A percentile compares a stretch with the other conserved stretches of the same genome.
phyloP scores from a whole-genome alignment of 2,888 invertebrate genomes.

The Caenorhabditis sinica region DNA sequence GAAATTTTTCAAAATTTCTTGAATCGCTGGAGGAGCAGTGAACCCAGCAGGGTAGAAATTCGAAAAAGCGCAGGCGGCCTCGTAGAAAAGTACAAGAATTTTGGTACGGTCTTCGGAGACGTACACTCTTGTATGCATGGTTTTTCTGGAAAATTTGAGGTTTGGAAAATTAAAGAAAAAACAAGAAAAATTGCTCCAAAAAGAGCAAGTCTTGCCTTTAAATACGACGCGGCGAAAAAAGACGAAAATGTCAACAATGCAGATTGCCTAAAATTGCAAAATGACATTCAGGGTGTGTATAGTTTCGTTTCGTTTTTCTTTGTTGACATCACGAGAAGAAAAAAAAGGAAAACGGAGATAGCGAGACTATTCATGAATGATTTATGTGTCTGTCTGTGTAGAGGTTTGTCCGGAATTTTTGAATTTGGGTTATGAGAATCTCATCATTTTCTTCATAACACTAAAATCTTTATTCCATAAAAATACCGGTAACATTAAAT shows the following conservation, averaged over 20 bases:
- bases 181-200: background rate
- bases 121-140: constrained; percentile 32
- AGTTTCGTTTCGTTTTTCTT: background rate
- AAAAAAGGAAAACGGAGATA: background rate
- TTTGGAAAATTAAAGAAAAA: background rate
- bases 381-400: too few relatives aligned
- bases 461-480: too few relatives aligned
- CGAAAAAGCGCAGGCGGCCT: constrained; percentile 24
- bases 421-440: too few relatives aligned
- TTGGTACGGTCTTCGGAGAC: constrained; percentile 22
- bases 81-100: constrained; percentile 44
- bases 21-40: background rate
- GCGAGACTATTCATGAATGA: background rate
- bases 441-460: too few relatives aligned
- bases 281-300: background rate
- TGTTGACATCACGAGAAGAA: constrained; percentile 3
- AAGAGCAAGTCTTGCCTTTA: background rate
- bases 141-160: background rate
- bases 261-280: constrained; percentile 2
- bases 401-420: too few relatives aligned
- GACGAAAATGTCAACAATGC: constrained; percentile 1
- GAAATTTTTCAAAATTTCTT: background rate
- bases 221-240: background rate
- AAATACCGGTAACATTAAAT: too few relatives aligned
- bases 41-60: constrained; percentile 45